Conservation (phyloP, 2,888 invertebrate species). For the Diabrotica balteata region DNA sequence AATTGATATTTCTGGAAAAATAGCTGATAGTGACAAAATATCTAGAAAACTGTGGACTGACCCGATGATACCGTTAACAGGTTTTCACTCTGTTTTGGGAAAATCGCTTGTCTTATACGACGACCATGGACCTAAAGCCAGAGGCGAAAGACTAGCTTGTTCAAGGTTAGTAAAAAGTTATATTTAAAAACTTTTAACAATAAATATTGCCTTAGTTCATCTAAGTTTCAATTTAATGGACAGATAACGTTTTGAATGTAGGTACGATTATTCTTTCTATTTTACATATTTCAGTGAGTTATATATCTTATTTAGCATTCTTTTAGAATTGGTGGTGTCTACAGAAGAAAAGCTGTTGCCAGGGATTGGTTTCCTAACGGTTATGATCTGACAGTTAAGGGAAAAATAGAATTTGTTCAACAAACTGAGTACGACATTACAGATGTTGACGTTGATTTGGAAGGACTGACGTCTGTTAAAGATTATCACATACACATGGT, state of each 20-base stretch:
- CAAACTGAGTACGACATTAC: constrained; percentile 86
- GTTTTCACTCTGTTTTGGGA: constrained; percentile 76
- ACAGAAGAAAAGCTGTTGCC: constrained; percentile 82
- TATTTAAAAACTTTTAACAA: no score
- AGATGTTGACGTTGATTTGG: constrained; percentile 77
- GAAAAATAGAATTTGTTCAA: constrained; percentile 83
- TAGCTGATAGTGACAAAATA: constrained; percentile 67
- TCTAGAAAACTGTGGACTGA: constrained; percentile 84
- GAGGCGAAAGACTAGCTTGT: constrained; percentile 89
- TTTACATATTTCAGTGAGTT: no score
- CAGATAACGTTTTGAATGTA: no score
- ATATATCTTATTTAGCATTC: background rate
- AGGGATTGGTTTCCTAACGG: constrained; percentile 90
- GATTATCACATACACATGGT: constrained; percentile 87
- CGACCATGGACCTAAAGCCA: constrained; percentile 84
- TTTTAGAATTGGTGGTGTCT: constrained; percentile 74
- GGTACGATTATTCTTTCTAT: no score
- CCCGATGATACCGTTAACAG: constrained; percentile 75
- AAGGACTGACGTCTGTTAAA: constrained; percentile 72
- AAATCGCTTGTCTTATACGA: constrained; percentile 87
- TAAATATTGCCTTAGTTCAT: no score
- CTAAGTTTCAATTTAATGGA: no score
- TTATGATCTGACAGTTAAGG: constrained; percentile 68
- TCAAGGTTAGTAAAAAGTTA: constrained; percentile 69
- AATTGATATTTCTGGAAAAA: constrained; percentile 78